Evolutionary conservation across 2,113 vertebrate genomes (phyloP), one percentile per base, ranked within the genome.

Genomic region (Cryptomyrus ogoouensis): DNA sequence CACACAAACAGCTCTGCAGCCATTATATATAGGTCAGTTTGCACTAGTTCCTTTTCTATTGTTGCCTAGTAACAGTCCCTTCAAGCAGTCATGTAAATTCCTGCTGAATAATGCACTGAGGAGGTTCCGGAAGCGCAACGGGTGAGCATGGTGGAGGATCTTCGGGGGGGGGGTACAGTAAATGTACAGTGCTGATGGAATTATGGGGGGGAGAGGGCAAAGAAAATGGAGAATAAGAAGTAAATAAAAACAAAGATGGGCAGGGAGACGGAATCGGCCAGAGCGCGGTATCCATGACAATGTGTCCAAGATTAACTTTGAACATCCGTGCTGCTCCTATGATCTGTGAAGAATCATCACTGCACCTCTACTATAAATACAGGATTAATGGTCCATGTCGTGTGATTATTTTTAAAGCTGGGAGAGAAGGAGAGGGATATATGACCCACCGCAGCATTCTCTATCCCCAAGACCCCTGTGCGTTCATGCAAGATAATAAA

Each of bases 11-110:
- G 53, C 31, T 62, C 53, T 47, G 58, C 35, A 87, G 27, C 24
- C 47, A 4, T 86, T 47, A 89, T 83, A 89, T 89, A 86, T 90
- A 90, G 53, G 83, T 85, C 80, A 90, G 39, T 86, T 56, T 83
- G 27, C 77, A 58, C n/a, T n/a, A 0, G 24, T 44, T 74, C 47
- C 46, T 74, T 87, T 17, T n/a, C 83, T 44, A 88, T 87, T 77
- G 89, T 90, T 90, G 84, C 84, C 47, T 90, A 90, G 89, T 88
- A 90, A 88, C 89, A 42, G 62, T 56, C 85, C 24, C 47, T 50
- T 88, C 89, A 88, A 53, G 84, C 46, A 90, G 53, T 87, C 53
- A 70, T 53, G 56, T 87, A 87, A n/a, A 85, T 77, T 90, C 47
- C 24, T 47, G 84, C 62, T 80, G 84, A 90, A 77, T 90, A 90